These are phyloP conservation scores for Cydia splendana DNA, from an alignment of 1,140 invertebrate species.

Conservation along the genomic window DNA sequence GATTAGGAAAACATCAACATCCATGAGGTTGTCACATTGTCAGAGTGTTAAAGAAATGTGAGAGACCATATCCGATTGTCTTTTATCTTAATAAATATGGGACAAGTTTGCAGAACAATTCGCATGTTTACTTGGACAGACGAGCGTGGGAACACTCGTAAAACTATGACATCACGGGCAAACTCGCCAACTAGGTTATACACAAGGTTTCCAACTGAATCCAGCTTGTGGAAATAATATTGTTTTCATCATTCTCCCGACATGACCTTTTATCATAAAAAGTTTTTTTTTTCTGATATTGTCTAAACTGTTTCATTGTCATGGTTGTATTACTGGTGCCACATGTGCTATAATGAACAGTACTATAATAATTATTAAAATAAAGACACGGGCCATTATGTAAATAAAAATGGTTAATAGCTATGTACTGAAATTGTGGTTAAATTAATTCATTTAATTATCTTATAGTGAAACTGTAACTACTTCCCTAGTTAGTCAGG, in stretches of 20 bases:
- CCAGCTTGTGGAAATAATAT: neutral
- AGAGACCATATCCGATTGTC: neutral
- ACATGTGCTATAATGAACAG: neutral
- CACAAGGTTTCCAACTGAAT: neutral
- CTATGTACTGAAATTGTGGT: no score
- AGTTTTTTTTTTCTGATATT: neutral
- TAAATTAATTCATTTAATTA: no score
- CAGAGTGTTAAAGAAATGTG: neutral
- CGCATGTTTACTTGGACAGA: neutral
- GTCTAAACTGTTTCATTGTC: neutral
- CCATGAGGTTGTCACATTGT: neutral
- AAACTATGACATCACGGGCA: slow-evolving; percentile 7
- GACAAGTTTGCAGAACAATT: slow-evolving; percentile 12
- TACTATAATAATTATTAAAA: neutral
- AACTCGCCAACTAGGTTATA: slow-evolving; percentile 7
- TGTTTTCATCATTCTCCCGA: neutral
- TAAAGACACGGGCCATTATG: no score
- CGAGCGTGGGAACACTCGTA: slow-evolving; percentile 16
- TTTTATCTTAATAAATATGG: neutral
- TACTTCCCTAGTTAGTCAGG: no score
- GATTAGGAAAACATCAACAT: neutral
- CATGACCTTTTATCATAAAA: neutral
- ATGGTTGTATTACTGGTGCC: neutral
- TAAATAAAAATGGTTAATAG: no score
- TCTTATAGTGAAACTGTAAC: no score